phyloP scores from a whole-genome alignment of 2,888 invertebrate genomes.

The Melieria crassipennis region DNA sequence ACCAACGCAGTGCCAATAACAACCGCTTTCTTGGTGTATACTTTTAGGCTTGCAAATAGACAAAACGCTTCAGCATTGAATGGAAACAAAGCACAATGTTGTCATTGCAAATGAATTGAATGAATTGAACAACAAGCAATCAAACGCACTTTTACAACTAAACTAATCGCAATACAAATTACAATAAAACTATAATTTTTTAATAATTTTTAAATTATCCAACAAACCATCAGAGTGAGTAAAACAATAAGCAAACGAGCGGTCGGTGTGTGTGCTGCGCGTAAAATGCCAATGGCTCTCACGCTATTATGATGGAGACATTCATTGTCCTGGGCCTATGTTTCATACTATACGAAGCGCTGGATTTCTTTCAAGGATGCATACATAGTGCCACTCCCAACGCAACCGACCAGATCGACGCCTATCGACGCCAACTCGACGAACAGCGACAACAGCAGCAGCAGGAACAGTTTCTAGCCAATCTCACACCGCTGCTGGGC shows the following conservation, averaged over 20 bases:
- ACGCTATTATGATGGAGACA: constrained; percentile 71
- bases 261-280: constrained; percentile 41
- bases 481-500: constrained; percentile 56
- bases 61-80: constrained; percentile 9
- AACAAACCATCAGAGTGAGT: neutral
- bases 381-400: constrained; percentile 62
- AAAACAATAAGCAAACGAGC: constrained; percentile 1
- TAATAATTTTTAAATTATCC: constrained; percentile 17
- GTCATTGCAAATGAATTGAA: neutral
- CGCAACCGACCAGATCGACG: constrained; percentile 63
- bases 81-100: neutral
- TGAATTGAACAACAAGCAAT: neutral
- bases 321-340: constrained; percentile 74
- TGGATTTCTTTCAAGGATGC: constrained; percentile 72
- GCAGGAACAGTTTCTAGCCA: constrained; percentile 60
- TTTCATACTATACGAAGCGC: constrained; percentile 75
- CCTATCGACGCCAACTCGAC: constrained; percentile 64
- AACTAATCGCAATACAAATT: constrained; percentile 3
- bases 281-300: constrained; percentile 54
- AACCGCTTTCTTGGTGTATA: constrained; percentile 28
- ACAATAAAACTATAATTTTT: constrained; percentile 10
- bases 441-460: constrained; percentile 65
- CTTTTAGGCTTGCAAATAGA: constrained; percentile 37
- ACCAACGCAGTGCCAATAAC: constrained; percentile 16
- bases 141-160: neutral